Evolutionary conservation across 2,888 invertebrate species (phyloP), one percentile per base, ranked within the genome.

Genomic region (Anodontia alba): DNA sequence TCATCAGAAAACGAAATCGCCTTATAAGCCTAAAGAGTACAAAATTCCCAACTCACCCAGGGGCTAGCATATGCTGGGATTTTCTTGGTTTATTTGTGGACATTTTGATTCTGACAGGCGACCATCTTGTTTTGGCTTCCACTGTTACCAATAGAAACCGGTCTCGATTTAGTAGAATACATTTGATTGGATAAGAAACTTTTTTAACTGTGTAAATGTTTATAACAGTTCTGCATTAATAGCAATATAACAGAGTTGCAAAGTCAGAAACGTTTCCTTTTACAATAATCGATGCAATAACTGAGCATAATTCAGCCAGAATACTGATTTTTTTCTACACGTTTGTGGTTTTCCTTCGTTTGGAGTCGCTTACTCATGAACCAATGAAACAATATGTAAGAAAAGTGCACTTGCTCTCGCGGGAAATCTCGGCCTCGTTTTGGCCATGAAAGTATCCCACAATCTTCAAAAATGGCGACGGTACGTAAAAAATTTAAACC

Each of bases 391-490:
- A 12, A 1, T 33, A n/a, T 26, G 72, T 77, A 62, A 36, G 5
- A 49, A 49, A 62, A 57, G 77, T 31, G 83, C 79, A 80, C 75
- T 68, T 38, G 57, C 71, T 54, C 42, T 51, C 73, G 78, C 79
- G 76, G 74, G 78, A 74, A 81, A 79, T 57, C 62, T 43, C 54
- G 81, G 91, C 92, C 93, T 93, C 93, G 91, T 88, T 93, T 90
- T 91, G 81, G 77, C 57, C 62, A 3, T 54, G 17, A 80, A 3
- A 80, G 77, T 88, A 90, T 91, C 92, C 92, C 91, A 92, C 90
- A 92, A 92, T 91, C 87, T 84, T 78, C 73, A 77, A 92, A 93
- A 87, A 94, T 94, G 94, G 93, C 93, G 93, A 93, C 93, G 92
- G 94, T 94, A 88, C 90, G 90, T 71, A 81, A 78, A 80, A 80